These are phyloP conservation scores for Lasius fuliginosus DNA, from an alignment of 2,888 invertebrate genomes.

Conservation along the genomic window DNA sequence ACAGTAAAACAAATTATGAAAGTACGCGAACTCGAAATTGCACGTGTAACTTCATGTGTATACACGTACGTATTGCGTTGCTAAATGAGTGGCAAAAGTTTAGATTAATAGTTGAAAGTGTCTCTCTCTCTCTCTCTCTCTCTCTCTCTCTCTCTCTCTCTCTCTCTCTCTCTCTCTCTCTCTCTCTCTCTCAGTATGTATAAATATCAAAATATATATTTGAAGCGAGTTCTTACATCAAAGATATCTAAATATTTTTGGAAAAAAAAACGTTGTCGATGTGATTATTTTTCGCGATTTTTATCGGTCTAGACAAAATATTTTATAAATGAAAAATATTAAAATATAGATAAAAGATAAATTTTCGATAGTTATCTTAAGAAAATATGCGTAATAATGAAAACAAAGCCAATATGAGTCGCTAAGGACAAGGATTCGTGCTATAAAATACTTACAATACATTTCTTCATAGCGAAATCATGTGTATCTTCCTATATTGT, in stretches of 20 bases:
- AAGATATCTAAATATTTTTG: neutral
- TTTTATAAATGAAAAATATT: neutral
- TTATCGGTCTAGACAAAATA: neutral
- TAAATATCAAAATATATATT: neutral
- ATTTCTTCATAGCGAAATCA: no score
- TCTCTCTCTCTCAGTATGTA: neutral
- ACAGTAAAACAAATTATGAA: slow-evolving; percentile 39
- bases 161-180: no score
- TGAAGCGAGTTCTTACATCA: neutral
- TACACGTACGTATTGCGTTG: neutral
- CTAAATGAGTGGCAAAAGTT: neutral
- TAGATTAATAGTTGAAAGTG: neutral
- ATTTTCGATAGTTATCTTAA: neutral
- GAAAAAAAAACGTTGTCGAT: neutral
- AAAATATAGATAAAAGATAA: neutral
- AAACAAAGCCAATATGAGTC: no score
- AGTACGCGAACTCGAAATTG: neutral
- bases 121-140: neutral
- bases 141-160: no score
- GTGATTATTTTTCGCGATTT: neutral
- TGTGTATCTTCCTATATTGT: no score
- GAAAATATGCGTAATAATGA: neutral
- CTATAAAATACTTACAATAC: no score
- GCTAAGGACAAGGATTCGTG: no score
- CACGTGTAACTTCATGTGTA: neutral